Percentiles rank a stretch among this genome's conserved stretches.
Evolutionary conservation across 1,140 invertebrate species (phyloP).

Genomic region (Diabrotica virgifera): DNA sequence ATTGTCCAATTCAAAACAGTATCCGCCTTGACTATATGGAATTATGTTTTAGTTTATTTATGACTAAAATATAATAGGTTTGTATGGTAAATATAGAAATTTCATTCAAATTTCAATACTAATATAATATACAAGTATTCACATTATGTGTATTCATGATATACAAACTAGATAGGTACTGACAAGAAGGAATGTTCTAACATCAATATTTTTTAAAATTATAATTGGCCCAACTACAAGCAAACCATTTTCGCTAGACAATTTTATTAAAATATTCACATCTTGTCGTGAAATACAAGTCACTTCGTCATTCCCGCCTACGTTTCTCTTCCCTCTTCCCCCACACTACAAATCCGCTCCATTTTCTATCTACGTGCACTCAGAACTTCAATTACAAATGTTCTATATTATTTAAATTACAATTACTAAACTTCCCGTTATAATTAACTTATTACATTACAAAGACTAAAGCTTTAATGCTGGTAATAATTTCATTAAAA

Average conservation of each 20-base stretch:
- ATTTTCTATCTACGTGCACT: conserved; percentile 15
- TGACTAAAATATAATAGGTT: no score
- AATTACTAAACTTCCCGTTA: conserved; percentile 43
- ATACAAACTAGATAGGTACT: no score
- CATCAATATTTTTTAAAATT: no score
- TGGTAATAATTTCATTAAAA: conserved; percentile 45
- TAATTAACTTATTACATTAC: conserved; percentile 44
- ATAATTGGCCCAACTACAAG: no score
- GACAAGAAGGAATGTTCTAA: no score
- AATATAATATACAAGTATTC: no score
- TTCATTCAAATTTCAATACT: no score
- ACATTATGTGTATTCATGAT: no score
- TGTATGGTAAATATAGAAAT: no score
- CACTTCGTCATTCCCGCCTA: not conserved
- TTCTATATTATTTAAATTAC: conserved; percentile 46
- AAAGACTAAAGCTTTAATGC: conserved; percentile 42
- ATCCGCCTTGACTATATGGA: no score
- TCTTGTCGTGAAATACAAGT: conserved; percentile 3
- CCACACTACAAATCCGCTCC: conserved; percentile 5
- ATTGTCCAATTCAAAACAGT: no score
- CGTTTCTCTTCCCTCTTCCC: not conserved
- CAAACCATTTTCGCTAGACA: not conserved
- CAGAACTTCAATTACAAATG: conserved; percentile 41
- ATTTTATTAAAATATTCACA: conserved; percentile 6
- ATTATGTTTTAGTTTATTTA: no score